phyloP scores from a whole-genome alignment of 2,113 vertebrate species.

The Cisticola juncidis region DNA sequence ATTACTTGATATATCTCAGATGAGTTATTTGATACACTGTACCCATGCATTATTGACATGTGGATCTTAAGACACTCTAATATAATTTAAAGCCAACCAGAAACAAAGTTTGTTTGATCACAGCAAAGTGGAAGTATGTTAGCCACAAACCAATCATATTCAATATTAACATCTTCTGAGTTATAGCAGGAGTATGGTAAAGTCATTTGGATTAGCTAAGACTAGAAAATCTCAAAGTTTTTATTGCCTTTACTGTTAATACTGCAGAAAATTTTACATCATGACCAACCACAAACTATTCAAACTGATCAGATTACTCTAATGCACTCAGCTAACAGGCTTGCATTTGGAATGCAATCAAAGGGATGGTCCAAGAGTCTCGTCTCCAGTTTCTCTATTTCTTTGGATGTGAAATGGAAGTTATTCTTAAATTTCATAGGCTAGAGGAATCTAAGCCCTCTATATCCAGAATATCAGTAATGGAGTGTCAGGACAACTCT shows the following conservation, averaged over 20 bases:
- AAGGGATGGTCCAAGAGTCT: neutral
- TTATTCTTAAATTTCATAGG: neutral
- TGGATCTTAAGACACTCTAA: neutral
- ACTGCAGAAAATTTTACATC: neutral
- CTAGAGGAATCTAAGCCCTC: neutral
- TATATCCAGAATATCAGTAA: neutral
- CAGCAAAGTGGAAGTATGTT: neutral
- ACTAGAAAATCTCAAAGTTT: conserved; percentile 1
- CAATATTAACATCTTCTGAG: neutral
- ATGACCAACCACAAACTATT: neutral
- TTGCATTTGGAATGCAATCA: neutral
- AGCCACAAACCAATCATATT: conserved; percentile 3
- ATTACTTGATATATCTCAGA: neutral
- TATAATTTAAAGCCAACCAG: neutral
- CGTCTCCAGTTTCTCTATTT: neutral
- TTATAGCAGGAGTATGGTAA: neutral
- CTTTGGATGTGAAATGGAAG: neutral
- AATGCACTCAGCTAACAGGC: neutral
- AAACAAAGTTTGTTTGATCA: conserved; percentile 25
- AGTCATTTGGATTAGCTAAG: conserved; percentile 20
- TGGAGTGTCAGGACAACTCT: neutral
- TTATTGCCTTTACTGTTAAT: conserved; percentile 30
- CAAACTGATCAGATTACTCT: neutral
- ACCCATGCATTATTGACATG: neutral
- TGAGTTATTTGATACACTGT: neutral